These are phyloP conservation scores for Orgyia antiqua DNA, from an alignment of 2,888 invertebrate species.

Conservation along the genomic window DNA sequence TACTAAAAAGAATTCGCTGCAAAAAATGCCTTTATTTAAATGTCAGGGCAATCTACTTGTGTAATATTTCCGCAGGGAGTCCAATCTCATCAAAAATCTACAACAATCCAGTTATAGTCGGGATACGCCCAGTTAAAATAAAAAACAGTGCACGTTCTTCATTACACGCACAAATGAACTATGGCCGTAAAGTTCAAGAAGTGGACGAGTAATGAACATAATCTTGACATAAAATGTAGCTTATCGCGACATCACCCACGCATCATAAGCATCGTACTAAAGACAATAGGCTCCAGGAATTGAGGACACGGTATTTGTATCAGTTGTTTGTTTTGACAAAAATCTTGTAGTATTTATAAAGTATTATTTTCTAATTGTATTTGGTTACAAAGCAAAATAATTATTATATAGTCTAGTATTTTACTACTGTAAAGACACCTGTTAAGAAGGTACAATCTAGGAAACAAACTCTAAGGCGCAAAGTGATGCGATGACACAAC, in stretches of 20 bases:
- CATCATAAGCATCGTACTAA: constrained; percentile 50
- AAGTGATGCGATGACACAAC: no score
- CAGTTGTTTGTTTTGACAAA: no score
- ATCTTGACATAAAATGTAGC: constrained; percentile 41
- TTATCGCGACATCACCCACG: constrained; percentile 59
- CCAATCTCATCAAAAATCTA: constrained; percentile 42
- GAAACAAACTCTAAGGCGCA: no score
- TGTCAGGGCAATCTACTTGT: constrained; percentile 33
- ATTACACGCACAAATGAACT: constrained; percentile 45
- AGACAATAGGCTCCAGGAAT: constrained; percentile 50
- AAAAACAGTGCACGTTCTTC: constrained; percentile 44
- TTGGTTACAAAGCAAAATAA: no score
- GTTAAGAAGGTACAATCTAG: no score
- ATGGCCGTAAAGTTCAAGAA: constrained; percentile 39
- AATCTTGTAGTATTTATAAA: no score
- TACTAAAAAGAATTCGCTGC: constrained; percentile 33
- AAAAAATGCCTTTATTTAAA: constrained; percentile 35
- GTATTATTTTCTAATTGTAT: no score
- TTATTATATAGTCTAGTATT: no score
- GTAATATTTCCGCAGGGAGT: constrained; percentile 40
- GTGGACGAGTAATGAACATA: constrained; percentile 39
- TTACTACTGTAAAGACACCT: no score
- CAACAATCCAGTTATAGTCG: constrained; percentile 38
- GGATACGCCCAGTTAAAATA: constrained; percentile 33
- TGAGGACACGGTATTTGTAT: constrained; percentile 38